Percentiles rank a stretch among this genome's conserved stretches.
phyloP scores from a whole-genome alignment of 2,797 vertebrate species.

The Zenarchopterus dispar region DNA sequence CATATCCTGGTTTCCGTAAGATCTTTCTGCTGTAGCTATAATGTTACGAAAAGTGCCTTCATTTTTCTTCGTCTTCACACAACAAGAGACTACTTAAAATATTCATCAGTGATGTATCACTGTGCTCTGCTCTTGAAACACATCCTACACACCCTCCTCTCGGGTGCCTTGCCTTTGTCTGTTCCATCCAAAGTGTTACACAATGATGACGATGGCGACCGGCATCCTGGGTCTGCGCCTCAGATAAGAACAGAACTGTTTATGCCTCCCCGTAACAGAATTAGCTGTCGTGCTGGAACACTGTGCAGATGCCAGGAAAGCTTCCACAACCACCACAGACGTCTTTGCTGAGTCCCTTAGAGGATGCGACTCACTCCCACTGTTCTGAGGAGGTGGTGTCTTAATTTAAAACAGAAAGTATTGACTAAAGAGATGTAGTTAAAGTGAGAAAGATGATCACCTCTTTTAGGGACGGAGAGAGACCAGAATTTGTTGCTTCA shows the following conservation, averaged over 20 bases:
- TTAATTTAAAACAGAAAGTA: constrained; percentile 26
- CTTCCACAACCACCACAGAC: constrained; percentile 37
- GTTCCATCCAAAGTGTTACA: constrained; percentile 57
- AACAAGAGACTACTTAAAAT: constrained; percentile 58
- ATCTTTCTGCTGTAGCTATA: constrained; percentile 21
- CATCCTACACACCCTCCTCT: constrained; percentile 57
- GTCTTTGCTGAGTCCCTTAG: constrained; percentile 15
- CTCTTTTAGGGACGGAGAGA: too few relatives aligned
- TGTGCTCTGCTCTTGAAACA: constrained; percentile 48
- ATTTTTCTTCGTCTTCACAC: constrained; percentile 42
- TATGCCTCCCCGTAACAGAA: constrained; percentile 59
- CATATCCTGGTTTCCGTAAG: constrained; percentile 19
- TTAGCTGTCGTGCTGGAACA: constrained; percentile 61
- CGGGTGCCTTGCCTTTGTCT: constrained; percentile 38
- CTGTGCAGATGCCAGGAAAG: constrained; percentile 44
- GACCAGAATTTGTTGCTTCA: too few relatives aligned
- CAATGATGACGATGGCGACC: constrained; percentile 52
- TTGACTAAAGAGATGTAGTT: too few relatives aligned
- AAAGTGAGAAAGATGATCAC: too few relatives aligned
- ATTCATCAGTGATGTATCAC: constrained; percentile 62
- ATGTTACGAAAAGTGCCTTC: constrained; percentile 19
- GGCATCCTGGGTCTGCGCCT: constrained; percentile 46
- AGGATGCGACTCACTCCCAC: constrained; percentile 43
- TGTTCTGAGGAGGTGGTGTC: constrained; percentile 50
- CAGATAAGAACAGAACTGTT: constrained; percentile 55